Percentiles rank a stretch among this genome's conserved stretches.
phyloP scores from a whole-genome alignment of 1,140 invertebrate species.

The Diprion similis region DNA sequence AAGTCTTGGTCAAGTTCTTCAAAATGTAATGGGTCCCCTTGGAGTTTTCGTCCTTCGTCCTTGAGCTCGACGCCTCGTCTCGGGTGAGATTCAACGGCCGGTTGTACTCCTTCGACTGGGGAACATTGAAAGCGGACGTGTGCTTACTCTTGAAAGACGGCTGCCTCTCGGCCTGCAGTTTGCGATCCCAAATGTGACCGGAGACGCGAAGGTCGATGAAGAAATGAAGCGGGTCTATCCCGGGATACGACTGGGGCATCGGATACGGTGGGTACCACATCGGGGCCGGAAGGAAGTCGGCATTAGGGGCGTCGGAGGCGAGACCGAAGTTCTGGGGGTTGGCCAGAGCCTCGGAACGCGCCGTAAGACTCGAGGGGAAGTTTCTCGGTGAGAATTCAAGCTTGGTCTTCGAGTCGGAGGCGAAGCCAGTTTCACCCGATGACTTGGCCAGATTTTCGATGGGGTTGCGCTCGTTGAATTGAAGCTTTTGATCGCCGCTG shows the following conservation, averaged over 20 bases:
- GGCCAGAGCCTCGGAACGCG: conserved; percentile 43
- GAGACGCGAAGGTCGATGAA: conserved; percentile 83
- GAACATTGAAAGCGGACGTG: conserved; percentile 61
- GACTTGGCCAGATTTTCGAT: neutral
- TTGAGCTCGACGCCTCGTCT: conserved; percentile 41
- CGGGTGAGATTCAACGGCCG: conserved; percentile 50
- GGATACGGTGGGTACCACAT: conserved; percentile 79
- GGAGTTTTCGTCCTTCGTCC: conserved; percentile 37
- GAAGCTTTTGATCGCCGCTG: conserved; percentile 6
- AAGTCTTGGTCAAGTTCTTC: conserved; percentile 50
- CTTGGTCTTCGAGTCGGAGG: conserved; percentile 40
- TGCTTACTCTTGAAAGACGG: conserved; percentile 55
- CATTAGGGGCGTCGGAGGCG: conserved; percentile 36
- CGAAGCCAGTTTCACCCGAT: conserved; percentile 12
- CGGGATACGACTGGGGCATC: conserved; percentile 69
- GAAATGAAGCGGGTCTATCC: conserved; percentile 80
- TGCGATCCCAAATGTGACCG: conserved; percentile 80
- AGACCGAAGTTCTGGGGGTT: conserved; percentile 41
- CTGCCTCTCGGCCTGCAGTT: conserved; percentile 52
- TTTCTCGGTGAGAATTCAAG: conserved; percentile 56
- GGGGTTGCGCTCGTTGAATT: conserved; percentile 7
- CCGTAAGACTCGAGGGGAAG: conserved; percentile 35
- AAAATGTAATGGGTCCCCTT: conserved; percentile 59
- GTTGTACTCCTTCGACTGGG: conserved; percentile 54
- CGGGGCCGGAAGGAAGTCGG: conserved; percentile 67